phyloP scores from a whole-genome alignment of 2,888 invertebrate genomes.

The Steinernema scapterisci region DNA sequence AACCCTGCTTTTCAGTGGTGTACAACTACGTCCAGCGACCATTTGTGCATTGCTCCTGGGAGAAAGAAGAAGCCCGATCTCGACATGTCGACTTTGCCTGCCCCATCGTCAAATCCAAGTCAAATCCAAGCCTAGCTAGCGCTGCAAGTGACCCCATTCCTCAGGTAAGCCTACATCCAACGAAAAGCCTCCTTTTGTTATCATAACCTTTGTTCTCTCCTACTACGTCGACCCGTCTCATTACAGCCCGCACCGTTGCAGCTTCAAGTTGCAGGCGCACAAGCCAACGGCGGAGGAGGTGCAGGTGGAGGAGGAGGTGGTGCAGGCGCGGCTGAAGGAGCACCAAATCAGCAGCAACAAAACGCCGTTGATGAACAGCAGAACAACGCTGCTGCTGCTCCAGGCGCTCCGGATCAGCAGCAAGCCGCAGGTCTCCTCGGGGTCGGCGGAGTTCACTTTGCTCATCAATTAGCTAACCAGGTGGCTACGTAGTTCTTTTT shows the following conservation, averaged over 20 bases:
- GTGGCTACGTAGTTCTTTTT: background rate
- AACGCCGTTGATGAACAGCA: background rate
- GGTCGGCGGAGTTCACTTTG: constrained; percentile 25
- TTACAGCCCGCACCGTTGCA: constrained; percentile 53
- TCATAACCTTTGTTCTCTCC: background rate
- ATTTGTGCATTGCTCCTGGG: constrained; percentile 99
- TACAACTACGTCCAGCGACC: constrained; percentile 99
- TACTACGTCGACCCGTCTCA: background rate
- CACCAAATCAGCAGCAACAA: background rate
- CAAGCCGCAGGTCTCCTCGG: constrained; percentile 35
- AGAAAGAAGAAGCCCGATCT: constrained; percentile 98
- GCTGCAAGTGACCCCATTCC: constrained; percentile 70
- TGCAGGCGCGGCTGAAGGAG: background rate
- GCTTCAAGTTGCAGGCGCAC: constrained; percentile 34
- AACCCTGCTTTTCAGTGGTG: constrained; percentile 75
- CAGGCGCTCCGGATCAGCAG: constrained; percentile 46
- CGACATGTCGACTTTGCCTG: constrained; percentile 87
- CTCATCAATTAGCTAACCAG: constrained; percentile 29
- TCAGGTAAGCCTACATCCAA: constrained; percentile 55
- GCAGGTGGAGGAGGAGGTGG: background rate
- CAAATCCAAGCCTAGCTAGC: constrained; percentile 66
- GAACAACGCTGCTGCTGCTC: constrained; percentile 33
- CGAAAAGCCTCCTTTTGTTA: background rate
- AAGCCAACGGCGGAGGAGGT: constrained; percentile 6
- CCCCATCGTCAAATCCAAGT: constrained; percentile 68